Base-by-base conservation (phyloP, 1,140 invertebrate genomes). In the Pararge aegeria region DNA sequence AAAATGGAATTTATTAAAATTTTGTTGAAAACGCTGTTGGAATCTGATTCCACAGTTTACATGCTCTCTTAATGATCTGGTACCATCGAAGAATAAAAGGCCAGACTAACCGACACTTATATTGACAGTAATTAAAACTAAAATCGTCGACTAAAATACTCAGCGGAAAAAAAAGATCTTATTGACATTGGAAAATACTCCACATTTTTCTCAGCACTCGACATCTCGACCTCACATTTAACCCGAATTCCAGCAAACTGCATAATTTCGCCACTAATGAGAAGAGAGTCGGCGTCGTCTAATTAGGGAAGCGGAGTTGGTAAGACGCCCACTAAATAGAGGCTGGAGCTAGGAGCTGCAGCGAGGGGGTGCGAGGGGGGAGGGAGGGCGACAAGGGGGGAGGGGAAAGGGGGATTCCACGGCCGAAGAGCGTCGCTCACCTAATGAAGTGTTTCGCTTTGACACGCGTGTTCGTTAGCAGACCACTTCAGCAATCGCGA, bases 371-470 rank as follows among this genome's bases (percentile, higher is more conserved):
- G 49, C 16, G 66, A 29, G 55, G 38, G 51, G 44, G 19, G 40
- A 5, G 27, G 29, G 56, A 40, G 65, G 65, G 44, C 51, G 49
- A 30, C 30, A 3, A 59, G 58, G 13, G 51, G 53, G 52, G 51
- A 55, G 56, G 34, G 64, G 57, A 66, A 64, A 50, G 61, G 52
- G 66, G 67, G 60, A 34, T n/a, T 61, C 60, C 60, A 62, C 60
- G 64, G 56, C 64, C 64, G 72, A 73, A 67, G 74, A 75, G 80
- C 73, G 73, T 74, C 78, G 81, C 83, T 88, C 86, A 87, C 78
- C 86, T 89, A 89, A 89, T 89, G 83, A 89, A 89, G 86, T 87
- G 86, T 80, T 83, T 84, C 80, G 83, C 83, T 89, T 87, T 87
- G 83, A 87, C 86, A 83, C 83, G 85, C 83, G 81, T 82, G 78